Evolutionary conservation across 2,797 vertebrate species (phyloP).

Genomic region (Spheniscus humboldti): DNA sequence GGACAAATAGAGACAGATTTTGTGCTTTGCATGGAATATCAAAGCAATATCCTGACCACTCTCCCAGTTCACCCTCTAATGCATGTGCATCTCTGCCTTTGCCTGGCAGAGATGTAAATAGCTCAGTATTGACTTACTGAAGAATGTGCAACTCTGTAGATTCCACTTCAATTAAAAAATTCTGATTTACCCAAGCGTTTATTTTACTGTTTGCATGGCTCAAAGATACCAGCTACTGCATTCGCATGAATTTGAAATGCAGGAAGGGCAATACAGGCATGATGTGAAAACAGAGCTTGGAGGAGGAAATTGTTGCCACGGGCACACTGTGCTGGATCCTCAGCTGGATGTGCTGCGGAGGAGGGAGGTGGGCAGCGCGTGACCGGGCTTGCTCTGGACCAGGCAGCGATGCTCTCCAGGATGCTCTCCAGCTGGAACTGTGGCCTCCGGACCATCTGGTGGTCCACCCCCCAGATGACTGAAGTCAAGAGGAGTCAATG

Average conservation of each 20-base stretch:
- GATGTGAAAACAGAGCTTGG: background rate
- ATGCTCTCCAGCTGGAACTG: background rate
- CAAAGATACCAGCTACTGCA: background rate
- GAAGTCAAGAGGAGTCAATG: background rate
- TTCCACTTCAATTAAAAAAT: background rate
- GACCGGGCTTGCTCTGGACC: rapidly evolving
- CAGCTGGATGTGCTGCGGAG: background rate
- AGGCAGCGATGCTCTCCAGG: background rate
- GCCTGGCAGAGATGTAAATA: background rate
- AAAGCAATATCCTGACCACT: background rate
- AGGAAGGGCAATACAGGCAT: background rate
- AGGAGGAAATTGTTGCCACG: background rate
- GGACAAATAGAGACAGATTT: background rate
- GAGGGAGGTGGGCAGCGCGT: background rate
- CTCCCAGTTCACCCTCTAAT: background rate
- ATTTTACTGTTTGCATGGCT: background rate
- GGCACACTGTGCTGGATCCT: background rate
- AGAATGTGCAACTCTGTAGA: background rate
- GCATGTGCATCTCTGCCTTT: background rate
- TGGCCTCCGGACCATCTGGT: background rate
- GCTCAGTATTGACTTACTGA: background rate
- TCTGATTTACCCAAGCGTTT: background rate
- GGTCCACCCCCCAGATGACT: background rate
- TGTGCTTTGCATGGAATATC: background rate
- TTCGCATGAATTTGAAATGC: background rate